Conservation (phyloP, 2,888 invertebrate genomes). For the Rotaria macrura region DNA sequence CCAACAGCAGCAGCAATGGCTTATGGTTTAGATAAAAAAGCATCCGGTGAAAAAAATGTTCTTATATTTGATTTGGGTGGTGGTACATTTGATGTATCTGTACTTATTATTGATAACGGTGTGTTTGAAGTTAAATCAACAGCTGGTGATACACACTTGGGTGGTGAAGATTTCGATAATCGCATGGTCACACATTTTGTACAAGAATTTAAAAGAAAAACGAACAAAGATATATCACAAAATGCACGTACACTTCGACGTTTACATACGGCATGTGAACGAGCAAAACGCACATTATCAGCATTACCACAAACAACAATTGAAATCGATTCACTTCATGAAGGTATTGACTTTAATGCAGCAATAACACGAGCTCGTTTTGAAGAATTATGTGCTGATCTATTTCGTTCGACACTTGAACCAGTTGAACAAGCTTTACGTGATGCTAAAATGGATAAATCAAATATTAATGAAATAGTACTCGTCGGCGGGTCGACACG, state of each 20-base stretch:
- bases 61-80: constrained; percentile 64
- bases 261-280: constrained; percentile 74
- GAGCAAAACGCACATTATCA: constrained; percentile 58
- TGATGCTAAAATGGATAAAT: constrained; percentile 82
- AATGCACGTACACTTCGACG: constrained; percentile 83
- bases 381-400: constrained; percentile 75
- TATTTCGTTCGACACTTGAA: constrained; percentile 77
- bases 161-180: too few relatives aligned
- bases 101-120: constrained; percentile 65
- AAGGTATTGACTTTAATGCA: constrained; percentile 90
- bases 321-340: constrained; percentile 49
- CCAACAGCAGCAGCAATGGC: constrained; percentile 61
- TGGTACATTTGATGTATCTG: constrained; percentile 87
- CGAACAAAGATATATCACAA: constrained; percentile 48
- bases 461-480: constrained; percentile 66
- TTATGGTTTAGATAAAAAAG: constrained; percentile 54
- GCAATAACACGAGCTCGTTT: constrained; percentile 60
- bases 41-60: constrained; percentile 53
- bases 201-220: constrained; percentile 49
- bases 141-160: constrained; percentile 51
- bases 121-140: constrained; percentile 58
- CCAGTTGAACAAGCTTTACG: constrained; percentile 56
- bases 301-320: constrained; percentile 56
- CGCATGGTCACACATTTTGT: constrained; percentile 49
- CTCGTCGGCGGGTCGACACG: constrained; percentile 73